Evolutionary conservation across 2,113 vertebrate species (phyloP), one percentile per base, ranked within the genome.

Genomic region (Neolamprologus variostigma): DNA sequence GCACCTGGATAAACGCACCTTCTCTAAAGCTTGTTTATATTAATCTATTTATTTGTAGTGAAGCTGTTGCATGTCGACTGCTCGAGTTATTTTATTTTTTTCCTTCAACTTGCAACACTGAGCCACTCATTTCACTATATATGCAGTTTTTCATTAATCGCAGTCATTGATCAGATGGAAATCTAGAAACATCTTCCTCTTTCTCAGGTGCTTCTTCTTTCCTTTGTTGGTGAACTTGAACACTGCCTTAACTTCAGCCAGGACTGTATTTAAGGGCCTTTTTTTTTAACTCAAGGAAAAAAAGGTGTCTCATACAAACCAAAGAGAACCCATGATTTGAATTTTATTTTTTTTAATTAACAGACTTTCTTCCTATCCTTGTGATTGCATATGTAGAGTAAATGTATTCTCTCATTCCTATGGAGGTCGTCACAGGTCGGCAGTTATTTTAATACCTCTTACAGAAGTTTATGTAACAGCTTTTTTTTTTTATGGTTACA

Each of bases 41-140:
- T 83, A 89, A 95, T 86, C 87, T 95, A 95, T 96, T 95, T 93
- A 93, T 93, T 93, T 86, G 66, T 47, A 88, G 81, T 68, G 57
- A 81, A 83, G 53, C 82, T 83, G 55, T 92, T 92, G 91, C 59
- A 51, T 87, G 71, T 53, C 4, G 26, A 87, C 81, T 88, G 53
- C 57, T 35, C 47, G 21, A 71, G n/a, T 42, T 40, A 9, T 68
- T 68, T 21, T 35, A 4, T 54, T 1, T 55, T 53, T 80, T 79
- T 86, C 88, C 80, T 17, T 90, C 84, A 83, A 54, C 63, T 91
- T 95, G 92, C 93, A 88, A 90, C 90, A 90, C 95, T 96, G 95
- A 95, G 95, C 96, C 71, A 50, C 23, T 50, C 42, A 28, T 17
- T 76, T 47, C 42, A 50, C 6, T 28, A 28, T 11, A 28, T 50